phyloP scores from a whole-genome alignment of 2,797 vertebrate genomes.

The Calcarius lapponicus region DNA sequence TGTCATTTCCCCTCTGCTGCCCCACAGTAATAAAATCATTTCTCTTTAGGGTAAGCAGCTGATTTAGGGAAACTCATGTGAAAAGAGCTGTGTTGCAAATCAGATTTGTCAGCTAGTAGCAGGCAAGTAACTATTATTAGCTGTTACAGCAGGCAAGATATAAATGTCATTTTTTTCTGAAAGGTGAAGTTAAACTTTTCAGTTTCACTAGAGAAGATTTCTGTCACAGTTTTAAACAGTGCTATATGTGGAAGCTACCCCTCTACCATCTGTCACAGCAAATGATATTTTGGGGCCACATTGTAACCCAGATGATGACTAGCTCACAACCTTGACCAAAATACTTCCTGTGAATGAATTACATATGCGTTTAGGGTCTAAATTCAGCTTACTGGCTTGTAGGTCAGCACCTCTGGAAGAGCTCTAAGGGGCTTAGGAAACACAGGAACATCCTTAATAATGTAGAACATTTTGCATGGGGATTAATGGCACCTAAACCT shows the following conservation, averaged over 20 bases:
- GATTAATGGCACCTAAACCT: not conserved
- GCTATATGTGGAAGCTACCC: slow-evolving; percentile 26
- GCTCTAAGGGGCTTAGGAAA: not conserved
- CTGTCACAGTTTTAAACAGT: not conserved
- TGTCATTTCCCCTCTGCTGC: not conserved
- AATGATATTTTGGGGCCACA: slow-evolving; percentile 48
- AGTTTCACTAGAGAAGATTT: slow-evolving; percentile 37
- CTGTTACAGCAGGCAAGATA: slow-evolving; percentile 35
- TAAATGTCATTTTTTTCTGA: slow-evolving; percentile 19
- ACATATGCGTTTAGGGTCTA: not conserved
- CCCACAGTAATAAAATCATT: not conserved
- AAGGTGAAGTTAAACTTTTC: slow-evolving; percentile 51
- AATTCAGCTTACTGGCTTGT: not conserved
- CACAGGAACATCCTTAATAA: not conserved
- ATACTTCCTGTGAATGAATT: slow-evolving; percentile 19
- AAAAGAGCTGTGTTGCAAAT: slow-evolving; percentile 43
- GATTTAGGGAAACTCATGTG: slow-evolving; percentile 18
- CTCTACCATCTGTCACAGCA: slow-evolving; percentile 18
- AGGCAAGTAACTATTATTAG: slow-evolving; percentile 61
- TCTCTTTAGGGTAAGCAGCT: not conserved
- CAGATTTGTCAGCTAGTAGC: slow-evolving; percentile 24
- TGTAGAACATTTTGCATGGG: not conserved
- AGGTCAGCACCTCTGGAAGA: not conserved
- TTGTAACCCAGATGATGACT: slow-evolving; percentile 28
- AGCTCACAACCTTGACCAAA: slow-evolving; percentile 25